Conservation (phyloP, 2,797 vertebrate species). For the Allenopithecus nigroviridis region DNA sequence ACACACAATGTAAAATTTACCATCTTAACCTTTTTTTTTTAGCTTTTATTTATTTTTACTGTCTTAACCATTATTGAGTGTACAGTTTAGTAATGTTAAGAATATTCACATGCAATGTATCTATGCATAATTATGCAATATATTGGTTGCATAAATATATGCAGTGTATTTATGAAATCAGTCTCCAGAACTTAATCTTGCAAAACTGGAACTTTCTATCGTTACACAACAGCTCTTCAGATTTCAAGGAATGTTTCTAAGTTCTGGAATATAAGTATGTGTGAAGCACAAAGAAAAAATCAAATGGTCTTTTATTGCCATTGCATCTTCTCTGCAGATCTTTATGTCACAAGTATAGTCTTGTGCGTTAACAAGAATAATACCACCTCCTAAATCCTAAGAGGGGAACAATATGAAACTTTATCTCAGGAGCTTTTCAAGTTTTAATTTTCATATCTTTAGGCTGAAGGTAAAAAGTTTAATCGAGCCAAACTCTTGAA, state of each 20-base stretch:
- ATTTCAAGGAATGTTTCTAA: background rate
- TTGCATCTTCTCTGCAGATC: background rate
- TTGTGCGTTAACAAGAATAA: background rate
- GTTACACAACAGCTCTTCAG: background rate
- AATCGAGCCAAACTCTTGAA: constrained; percentile 98
- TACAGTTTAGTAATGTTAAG: background rate
- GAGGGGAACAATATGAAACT: background rate
- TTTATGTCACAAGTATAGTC: background rate
- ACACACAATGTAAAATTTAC: background rate
- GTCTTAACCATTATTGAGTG: background rate
- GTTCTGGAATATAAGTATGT: background rate
- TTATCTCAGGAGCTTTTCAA: background rate
- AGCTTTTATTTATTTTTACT: background rate
- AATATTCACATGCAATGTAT: background rate
- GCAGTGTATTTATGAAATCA: background rate
- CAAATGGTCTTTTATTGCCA: background rate
- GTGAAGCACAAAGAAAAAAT: background rate
- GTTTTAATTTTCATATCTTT: constrained; percentile 6
- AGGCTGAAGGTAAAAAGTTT: constrained; percentile 93
- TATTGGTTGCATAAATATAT: background rate
- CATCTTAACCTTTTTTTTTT: background rate
- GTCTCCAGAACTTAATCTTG: constrained; percentile 12
- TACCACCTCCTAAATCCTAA: background rate
- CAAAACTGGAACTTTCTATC: background rate
- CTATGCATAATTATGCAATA: background rate